phyloP scores from a whole-genome alignment of 2,888 invertebrate species.

The Apamea monoglypha region DNA sequence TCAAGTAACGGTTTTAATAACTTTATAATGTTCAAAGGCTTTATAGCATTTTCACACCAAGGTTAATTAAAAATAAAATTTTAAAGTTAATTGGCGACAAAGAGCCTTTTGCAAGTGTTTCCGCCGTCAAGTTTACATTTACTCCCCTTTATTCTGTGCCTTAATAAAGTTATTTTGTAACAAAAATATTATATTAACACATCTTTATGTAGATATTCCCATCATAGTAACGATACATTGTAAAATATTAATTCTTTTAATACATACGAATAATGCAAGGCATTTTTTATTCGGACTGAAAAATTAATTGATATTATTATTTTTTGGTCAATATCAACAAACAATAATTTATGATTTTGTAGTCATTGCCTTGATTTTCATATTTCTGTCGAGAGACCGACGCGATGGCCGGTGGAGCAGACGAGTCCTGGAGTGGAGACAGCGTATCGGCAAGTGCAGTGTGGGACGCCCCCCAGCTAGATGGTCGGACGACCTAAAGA shows the following conservation, averaged over 20 bases:
- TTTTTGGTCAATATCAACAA: not conserved
- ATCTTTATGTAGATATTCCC: not conserved
- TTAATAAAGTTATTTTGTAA: conserved; percentile 47
- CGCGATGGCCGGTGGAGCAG: too few species aligned
- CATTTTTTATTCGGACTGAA: too few species aligned
- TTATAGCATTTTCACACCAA: conserved; percentile 45
- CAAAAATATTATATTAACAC: conserved; percentile 33
- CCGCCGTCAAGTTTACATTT: conserved; percentile 47
- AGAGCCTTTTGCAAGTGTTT: conserved; percentile 55
- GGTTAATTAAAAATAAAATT: conserved; percentile 48
- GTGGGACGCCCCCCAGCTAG: too few species aligned
- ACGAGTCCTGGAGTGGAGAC: too few species aligned
- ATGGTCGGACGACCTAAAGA: too few species aligned
- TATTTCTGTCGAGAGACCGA: too few species aligned
- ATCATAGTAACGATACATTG: not conserved
- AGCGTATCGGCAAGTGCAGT: too few species aligned
- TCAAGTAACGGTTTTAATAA: conserved; percentile 22
- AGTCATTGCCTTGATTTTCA: not conserved
- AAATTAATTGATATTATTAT: too few species aligned
- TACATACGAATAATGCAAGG: too few species aligned
- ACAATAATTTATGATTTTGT: not conserved
- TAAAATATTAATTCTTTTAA: not conserved
- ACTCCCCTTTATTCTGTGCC: conserved; percentile 38
- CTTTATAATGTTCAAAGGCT: conserved; percentile 39
- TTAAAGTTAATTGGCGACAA: conserved; percentile 61